Evolutionary conservation across 2,888 invertebrate species (phyloP).

Genomic region (Limenitis camilla): DNA sequence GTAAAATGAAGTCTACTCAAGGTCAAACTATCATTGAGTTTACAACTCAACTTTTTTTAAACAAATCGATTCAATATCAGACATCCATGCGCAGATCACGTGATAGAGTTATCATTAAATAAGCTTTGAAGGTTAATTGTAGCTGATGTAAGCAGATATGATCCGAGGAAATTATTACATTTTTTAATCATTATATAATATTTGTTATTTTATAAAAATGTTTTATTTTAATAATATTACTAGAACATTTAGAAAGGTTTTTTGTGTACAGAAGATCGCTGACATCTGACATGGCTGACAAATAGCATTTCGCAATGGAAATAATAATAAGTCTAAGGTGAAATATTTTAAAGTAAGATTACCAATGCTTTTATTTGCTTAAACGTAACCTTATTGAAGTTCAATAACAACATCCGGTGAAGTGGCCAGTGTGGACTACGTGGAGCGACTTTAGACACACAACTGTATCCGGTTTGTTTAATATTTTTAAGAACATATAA

Average conservation of each 20-base stretch:
- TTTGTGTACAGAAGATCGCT: too few relatives aligned
- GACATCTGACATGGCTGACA: too few relatives aligned
- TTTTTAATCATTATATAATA: too few relatives aligned
- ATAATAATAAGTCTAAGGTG: too few relatives aligned
- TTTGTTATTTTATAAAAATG: too few relatives aligned
- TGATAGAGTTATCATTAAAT: conserved; percentile 3
- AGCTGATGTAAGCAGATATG: background rate
- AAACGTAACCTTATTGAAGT: background rate
- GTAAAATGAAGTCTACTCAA: conserved; percentile 29
- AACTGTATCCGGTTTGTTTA: background rate
- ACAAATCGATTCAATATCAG: conserved; percentile 7
- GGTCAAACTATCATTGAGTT: conserved; percentile 12
- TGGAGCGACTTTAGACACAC: background rate
- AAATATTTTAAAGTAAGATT: too few relatives aligned
- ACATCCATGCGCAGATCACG: conserved; percentile 1
- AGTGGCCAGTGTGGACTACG: conserved; percentile 3
- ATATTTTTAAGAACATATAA: too few relatives aligned
- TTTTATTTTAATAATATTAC: too few relatives aligned
- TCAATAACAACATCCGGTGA: background rate
- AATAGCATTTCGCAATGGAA: too few relatives aligned
- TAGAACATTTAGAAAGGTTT: too few relatives aligned
- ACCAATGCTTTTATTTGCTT: background rate
- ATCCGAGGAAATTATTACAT: too few relatives aligned
- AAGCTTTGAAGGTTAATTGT: background rate
- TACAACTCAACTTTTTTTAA: conserved; percentile 13